Evolutionary conservation across 2,888 invertebrate genomes (phyloP).

Genomic region (Acleris laterana): DNA sequence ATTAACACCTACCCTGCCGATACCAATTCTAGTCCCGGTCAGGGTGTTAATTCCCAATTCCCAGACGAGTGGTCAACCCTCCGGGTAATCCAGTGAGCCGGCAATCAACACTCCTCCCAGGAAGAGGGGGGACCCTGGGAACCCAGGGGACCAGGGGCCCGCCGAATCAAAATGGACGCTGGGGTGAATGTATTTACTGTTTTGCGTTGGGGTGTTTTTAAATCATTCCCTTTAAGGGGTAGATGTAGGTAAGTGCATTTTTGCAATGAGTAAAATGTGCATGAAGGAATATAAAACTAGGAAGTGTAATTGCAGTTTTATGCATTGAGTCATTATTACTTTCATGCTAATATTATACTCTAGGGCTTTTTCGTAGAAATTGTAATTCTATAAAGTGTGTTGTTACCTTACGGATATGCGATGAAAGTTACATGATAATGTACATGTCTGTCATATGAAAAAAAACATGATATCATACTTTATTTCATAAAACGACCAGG

Average conservation of each 20-base stretch:
- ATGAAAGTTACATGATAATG: slow-evolving; percentile 5
- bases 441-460: not conserved
- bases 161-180: slow-evolving; percentile 53
- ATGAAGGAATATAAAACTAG: too few relatives aligned
- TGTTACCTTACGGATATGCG: not conserved
- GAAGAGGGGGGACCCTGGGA: slow-evolving; percentile 52
- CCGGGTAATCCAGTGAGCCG: slow-evolving; percentile 73
- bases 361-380: not conserved
- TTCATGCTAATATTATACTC: slow-evolving; percentile 1
- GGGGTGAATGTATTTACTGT: slow-evolving; percentile 20
- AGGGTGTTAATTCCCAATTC: slow-evolving; percentile 72
- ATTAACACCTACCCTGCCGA: too few relatives aligned
- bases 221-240: not conserved
- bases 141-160: slow-evolving; percentile 41
- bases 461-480: too few relatives aligned
- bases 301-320: too few relatives aligned
- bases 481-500: not conserved
- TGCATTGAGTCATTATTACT: too few relatives aligned
- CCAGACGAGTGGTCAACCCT: slow-evolving; percentile 71
- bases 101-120: slow-evolving; percentile 76
- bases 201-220: slow-evolving; percentile 3
- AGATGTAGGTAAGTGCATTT: too few relatives aligned
- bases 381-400: too few relatives aligned
- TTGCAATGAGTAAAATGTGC: too few relatives aligned
- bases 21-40: slow-evolving; percentile 33